Evolutionary conservation across 1,140 invertebrate genomes (phyloP).

Genomic region (Physella acuta): DNA sequence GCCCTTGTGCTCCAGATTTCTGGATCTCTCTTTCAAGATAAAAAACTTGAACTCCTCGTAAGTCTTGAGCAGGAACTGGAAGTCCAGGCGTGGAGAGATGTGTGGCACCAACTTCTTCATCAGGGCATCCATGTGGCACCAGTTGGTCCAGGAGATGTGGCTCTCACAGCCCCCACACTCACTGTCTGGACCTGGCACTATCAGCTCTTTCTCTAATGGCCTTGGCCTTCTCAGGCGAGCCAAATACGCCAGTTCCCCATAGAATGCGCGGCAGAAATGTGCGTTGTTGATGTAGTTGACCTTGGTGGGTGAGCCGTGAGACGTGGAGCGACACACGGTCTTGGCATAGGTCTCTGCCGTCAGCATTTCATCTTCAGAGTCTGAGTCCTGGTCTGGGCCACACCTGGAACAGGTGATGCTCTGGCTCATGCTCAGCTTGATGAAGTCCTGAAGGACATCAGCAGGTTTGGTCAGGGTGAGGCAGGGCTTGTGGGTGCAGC

Average conservation of each 20-base stretch:
- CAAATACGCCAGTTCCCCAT: slow-evolving; percentile 21
- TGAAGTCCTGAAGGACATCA: neutral
- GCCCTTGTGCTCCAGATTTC: slow-evolving; percentile 12
- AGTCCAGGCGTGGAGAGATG: slow-evolving; percentile 23
- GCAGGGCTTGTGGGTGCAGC: neutral
- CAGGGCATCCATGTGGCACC: slow-evolving; percentile 8
- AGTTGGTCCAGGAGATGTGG: slow-evolving; percentile 15
- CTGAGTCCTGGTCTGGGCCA: slow-evolving; percentile 3
- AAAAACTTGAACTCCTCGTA: slow-evolving; percentile 20
- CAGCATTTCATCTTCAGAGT: slow-evolving; percentile 22
- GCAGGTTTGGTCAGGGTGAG: neutral
- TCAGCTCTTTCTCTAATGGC: neutral
- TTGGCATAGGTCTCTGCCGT: slow-evolving; percentile 12
- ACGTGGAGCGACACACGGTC: neutral
- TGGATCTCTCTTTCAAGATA: slow-evolving; percentile 6
- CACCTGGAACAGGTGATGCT: neutral
- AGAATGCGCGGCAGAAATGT: slow-evolving; percentile 7
- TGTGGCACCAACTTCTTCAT: slow-evolving; percentile 19
- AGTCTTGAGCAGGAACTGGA: slow-evolving; percentile 18
- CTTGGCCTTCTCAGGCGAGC: slow-evolving; percentile 2
- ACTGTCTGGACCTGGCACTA: neutral
- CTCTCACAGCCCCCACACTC: slow-evolving; percentile 2
- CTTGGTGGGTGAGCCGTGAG: neutral
- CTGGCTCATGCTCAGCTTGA: neutral
- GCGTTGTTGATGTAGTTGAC: neutral